Evolutionary conservation across 2,888 invertebrate species (phyloP).

Genomic region (Tanytarsus gracilentus): DNA sequence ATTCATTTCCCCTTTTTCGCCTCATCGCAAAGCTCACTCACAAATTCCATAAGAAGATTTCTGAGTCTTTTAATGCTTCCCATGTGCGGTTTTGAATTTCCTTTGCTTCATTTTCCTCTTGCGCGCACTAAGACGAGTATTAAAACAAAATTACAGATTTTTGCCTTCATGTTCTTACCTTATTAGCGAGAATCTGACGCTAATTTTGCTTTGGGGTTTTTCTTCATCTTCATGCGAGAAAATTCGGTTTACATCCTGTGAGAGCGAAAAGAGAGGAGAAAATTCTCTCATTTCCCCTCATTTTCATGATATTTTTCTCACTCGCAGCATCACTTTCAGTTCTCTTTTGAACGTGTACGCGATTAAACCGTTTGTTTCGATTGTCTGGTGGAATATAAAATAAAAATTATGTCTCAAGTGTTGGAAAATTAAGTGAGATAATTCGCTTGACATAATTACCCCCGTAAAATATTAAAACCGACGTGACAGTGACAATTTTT

Average conservation of each 20-base stretch:
- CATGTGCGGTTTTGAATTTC: conserved; percentile 1
- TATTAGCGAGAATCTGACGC: not conserved
- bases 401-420: no score
- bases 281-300: no score
- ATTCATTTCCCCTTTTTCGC: not conserved
- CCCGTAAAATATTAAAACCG: no score
- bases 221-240: not conserved
- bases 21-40: not conserved
- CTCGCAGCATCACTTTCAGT: no score
- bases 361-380: no score
- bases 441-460: no score
- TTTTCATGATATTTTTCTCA: no score
- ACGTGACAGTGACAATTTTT: no score
- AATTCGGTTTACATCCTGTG: not conserved
- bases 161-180: not conserved
- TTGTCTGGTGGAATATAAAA: no score
- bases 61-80: not conserved
- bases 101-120: no score
- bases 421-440: no score
- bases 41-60: not conserved
- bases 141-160: not conserved
- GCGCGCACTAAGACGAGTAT: not conserved
- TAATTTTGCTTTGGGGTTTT: not conserved
- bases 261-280: not conserved
- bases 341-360: no score